A percentile compares a stretch with the other conserved stretches of the same genome.
Evolutionary conservation across 2,797 vertebrate species (phyloP).

Genomic region (Brachymystax lenok): DNA sequence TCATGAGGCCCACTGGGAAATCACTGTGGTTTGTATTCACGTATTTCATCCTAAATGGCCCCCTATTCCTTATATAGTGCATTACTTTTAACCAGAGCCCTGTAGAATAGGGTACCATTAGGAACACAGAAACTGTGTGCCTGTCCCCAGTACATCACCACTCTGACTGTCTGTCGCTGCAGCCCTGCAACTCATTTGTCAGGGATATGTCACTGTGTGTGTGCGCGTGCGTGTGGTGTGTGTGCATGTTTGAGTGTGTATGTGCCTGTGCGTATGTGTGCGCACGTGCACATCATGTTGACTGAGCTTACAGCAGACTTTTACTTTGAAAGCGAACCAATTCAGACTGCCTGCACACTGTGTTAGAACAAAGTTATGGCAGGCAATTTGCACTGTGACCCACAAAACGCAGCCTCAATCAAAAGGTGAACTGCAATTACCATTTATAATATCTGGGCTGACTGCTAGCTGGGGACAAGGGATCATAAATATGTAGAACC

Average conservation of each 20-base stretch:
- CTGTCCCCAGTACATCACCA: too few relatives aligned
- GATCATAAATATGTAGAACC: background rate
- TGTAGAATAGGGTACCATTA: background rate
- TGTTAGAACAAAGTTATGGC: background rate
- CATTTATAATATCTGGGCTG: background rate
- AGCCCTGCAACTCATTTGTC: too few relatives aligned
- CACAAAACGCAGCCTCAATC: background rate
- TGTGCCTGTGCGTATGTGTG: background rate
- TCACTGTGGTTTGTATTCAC: too few relatives aligned
- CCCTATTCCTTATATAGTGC: background rate
- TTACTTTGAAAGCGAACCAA: background rate
- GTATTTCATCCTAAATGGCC: too few relatives aligned
- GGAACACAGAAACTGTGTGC: too few relatives aligned
- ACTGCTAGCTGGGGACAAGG: background rate
- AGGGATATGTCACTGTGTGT: background rate
- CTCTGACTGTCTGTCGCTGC: too few relatives aligned
- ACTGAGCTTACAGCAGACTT: background rate
- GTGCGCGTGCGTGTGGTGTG: background rate
- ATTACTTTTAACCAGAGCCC: background rate
- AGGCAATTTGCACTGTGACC: background rate
- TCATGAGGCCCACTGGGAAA: too few relatives aligned
- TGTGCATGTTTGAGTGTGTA: background rate
- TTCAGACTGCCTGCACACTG: background rate
- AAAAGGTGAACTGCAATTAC: constrained; percentile 1
- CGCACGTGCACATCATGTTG: background rate